A percentile compares a stretch with the other conserved stretches of the same genome.
Conservation (phyloP, 1,140 invertebrate genomes). For the Trachymyrmex septentrionalis region DNA sequence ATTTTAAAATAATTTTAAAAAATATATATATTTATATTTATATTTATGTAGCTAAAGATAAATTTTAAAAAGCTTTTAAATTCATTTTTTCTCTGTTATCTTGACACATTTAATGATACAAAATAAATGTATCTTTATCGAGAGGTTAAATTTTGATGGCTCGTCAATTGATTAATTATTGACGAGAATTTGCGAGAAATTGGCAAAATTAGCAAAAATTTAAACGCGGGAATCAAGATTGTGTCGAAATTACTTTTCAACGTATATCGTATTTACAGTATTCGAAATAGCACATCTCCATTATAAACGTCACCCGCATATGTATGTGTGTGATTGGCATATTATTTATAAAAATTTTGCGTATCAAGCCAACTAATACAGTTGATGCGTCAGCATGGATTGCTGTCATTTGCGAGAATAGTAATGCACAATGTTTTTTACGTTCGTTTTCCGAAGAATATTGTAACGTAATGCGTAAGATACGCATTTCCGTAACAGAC, state of each 20-base stretch:
- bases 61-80: background rate
- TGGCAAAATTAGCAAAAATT: conserved; percentile 20
- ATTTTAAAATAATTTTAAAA: background rate
- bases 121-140: conserved; percentile 31
- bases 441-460: conserved; percentile 35
- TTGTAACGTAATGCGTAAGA: conserved; percentile 3
- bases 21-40: too few species aligned
- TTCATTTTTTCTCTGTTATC: background rate
- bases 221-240: background rate
- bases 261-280: background rate
- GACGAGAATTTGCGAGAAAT: conserved; percentile 19
- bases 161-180: conserved; percentile 24
- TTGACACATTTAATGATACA: background rate
- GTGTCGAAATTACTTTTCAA: background rate
- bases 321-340: background rate
- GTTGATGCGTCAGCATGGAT: background rate
- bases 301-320: conserved; percentile 8
- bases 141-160: conserved; percentile 35
- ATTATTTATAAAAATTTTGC: conserved; percentile 6
- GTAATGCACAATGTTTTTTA: conserved; percentile 20
- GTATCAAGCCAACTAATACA: background rate
- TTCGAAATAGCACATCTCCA: background rate
- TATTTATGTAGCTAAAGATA: background rate
- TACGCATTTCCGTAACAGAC: conserved; percentile 12
- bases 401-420: background rate